Evolutionary conservation across 2,797 vertebrate genomes (phyloP).

Genomic region (Tadarida brasiliensis): DNA sequence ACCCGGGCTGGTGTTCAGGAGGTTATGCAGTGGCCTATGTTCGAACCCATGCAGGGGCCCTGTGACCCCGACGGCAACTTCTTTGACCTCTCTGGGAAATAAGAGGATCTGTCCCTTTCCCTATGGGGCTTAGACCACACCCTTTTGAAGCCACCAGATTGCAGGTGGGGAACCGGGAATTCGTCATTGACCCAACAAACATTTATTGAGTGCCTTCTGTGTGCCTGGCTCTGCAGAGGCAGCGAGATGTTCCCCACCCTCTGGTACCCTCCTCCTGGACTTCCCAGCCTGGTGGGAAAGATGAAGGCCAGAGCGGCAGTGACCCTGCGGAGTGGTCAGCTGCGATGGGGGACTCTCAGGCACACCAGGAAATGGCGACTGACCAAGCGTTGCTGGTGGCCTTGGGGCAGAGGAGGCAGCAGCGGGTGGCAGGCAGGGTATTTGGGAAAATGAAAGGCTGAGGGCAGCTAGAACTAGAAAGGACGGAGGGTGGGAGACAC

Average conservation of each 20-base stretch:
- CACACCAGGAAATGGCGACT: background rate
- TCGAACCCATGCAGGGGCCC: background rate
- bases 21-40: background rate
- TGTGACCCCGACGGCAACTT: background rate
- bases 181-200: background rate
- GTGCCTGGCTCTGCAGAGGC: background rate
- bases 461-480: background rate
- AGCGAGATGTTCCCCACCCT: background rate
- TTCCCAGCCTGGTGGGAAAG: background rate
- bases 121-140: background rate
- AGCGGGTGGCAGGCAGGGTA: background rate
- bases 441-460: slow-evolving; percentile 13
- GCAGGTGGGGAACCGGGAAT: background rate
- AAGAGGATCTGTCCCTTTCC: background rate
- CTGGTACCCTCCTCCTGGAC: background rate
- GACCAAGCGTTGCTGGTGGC: background rate
- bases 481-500: background rate
- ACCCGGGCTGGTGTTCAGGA: background rate
- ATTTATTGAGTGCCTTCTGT: background rate
- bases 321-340: background rate
- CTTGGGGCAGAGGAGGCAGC: background rate
- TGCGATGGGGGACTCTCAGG: background rate
- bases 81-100: background rate
- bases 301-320: background rate
- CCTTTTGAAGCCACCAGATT: background rate